These are phyloP conservation scores for Megaceryle alcyon DNA, from an alignment of 2,797 vertebrate genomes.

Conservation along the genomic window DNA sequence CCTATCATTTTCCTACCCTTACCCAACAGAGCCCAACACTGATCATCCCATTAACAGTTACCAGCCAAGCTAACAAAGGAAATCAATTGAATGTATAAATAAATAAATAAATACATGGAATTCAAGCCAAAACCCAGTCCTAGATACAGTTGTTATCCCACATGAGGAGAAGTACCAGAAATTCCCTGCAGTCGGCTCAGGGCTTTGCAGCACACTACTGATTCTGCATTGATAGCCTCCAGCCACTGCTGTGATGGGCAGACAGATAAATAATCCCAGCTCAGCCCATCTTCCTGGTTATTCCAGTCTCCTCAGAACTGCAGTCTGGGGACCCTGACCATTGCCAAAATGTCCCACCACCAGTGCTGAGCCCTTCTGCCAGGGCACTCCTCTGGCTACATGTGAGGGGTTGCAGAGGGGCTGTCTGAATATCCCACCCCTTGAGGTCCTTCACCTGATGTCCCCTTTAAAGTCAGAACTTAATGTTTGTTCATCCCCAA, in stretches of 20 bases:
- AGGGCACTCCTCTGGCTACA: neutral
- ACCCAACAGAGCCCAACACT: neutral
- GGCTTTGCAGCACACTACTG: neutral
- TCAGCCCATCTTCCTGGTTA: neutral
- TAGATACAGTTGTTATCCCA: neutral
- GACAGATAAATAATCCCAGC: neutral
- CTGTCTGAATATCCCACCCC: rapidly evolving
- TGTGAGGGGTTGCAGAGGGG: neutral
- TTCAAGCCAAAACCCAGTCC: neutral
- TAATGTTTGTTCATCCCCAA: neutral
- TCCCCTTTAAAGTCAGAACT: neutral
- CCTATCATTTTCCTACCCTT: neutral
- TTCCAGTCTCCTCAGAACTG: neutral
- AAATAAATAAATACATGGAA: neutral
- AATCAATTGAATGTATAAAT: neutral
- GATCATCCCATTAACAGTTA: neutral
- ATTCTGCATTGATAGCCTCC: neutral
- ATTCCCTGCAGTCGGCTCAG: neutral
- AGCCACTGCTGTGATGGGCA: neutral
- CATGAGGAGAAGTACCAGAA: neutral
- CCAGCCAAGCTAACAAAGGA: neutral
- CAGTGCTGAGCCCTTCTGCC: neutral
- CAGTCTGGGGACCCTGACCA: neutral
- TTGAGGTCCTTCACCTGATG: no score
- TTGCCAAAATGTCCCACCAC: neutral